A percentile compares a stretch with the other conserved stretches of the same genome.
Conservation (phyloP, 2,888 invertebrate genomes). For the Lomographa bimaculata region DNA sequence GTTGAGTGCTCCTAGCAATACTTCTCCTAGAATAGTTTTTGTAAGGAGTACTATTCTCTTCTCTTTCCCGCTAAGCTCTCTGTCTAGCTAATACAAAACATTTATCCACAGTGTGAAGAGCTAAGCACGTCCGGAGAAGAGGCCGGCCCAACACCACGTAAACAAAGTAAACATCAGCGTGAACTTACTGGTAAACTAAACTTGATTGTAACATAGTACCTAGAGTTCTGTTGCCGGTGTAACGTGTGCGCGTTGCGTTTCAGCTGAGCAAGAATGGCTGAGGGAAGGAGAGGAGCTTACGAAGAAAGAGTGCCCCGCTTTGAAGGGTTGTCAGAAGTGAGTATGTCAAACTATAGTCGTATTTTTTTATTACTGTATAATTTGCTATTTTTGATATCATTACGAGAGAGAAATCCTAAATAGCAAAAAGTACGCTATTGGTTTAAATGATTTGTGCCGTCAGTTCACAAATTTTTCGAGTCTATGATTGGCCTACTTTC, state of each 20-base stretch:
- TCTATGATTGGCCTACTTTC: too few species aligned
- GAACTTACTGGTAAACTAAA: conserved; percentile 65
- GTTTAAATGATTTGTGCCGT: too few species aligned
- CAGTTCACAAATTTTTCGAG: too few species aligned
- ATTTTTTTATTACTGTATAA: conserved; percentile 25
- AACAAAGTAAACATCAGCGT: conserved; percentile 82
- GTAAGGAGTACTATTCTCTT: too few species aligned
- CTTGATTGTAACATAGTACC: conserved; percentile 19
- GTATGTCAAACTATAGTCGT: too few species aligned
- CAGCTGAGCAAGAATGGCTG: conserved; percentile 79
- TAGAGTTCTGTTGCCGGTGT: background rate
- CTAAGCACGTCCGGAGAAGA: conserved; percentile 79
- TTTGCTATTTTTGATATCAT: too few species aligned
- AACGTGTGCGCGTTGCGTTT: conserved; percentile 24
- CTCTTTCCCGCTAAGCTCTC: too few species aligned
- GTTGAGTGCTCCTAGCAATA: too few species aligned
- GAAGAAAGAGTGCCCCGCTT: conserved; percentile 69
- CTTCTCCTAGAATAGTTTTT: too few species aligned
- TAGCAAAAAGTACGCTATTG: too few species aligned
- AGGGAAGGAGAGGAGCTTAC: conserved; percentile 76
- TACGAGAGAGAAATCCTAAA: too few species aligned
- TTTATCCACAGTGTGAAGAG: conserved; percentile 81
- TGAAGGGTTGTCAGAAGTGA: conserved; percentile 80
- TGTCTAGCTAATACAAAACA: too few species aligned
- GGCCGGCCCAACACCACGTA: conserved; percentile 85